Percentiles rank a stretch among this genome's conserved stretches.
Conservation (phyloP, 2,797 vertebrate genomes). For the Gymnothorax javanicus region DNA sequence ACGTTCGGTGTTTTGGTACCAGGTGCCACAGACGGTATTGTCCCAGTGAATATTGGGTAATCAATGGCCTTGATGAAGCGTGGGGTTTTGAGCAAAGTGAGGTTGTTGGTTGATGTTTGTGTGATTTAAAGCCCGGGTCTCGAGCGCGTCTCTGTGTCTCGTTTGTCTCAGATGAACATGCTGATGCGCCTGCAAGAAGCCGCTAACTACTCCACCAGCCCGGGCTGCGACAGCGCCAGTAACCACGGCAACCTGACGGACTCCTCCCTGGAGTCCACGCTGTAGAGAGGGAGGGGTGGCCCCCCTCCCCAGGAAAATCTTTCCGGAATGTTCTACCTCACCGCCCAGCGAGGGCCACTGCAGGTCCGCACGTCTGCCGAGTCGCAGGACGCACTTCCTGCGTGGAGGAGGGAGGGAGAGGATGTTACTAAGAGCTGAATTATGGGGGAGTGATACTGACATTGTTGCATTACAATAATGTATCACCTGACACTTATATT, state of each 20-base stretch:
- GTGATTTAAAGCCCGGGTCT: neutral
- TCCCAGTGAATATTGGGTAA: neutral
- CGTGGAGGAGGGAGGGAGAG: slow-evolving; percentile 39
- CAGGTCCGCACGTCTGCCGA: slow-evolving; percentile 51
- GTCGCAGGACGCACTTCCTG: slow-evolving; percentile 52
- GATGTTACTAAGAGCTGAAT: slow-evolving; percentile 61
- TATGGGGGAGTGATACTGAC: slow-evolving; percentile 33
- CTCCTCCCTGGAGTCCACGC: slow-evolving; percentile 94
- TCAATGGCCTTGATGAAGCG: no score
- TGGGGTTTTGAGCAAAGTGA: no score
- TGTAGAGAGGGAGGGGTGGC: slow-evolving; percentile 68
- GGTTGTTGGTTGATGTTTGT: no score
- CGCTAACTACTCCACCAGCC: slow-evolving; percentile 92
- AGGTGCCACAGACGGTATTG: no score
- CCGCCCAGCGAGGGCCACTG: slow-evolving; percentile 3
- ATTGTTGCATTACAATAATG: slow-evolving; percentile 58
- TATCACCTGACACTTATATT: no score
- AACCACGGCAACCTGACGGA: slow-evolving; percentile 94
- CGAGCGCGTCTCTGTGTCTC: no score
- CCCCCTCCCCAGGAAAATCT: neutral
- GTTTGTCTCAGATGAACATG: slow-evolving; percentile 89
- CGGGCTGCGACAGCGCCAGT: slow-evolving; percentile 94
- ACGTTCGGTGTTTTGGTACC: no score
- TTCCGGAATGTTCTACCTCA: neutral
- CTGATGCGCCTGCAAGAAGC: slow-evolving; percentile 97